These are phyloP conservation scores for Hydrolagus affinis DNA, from an alignment of 2,113 vertebrate genomes.

Conservation along the genomic window DNA sequence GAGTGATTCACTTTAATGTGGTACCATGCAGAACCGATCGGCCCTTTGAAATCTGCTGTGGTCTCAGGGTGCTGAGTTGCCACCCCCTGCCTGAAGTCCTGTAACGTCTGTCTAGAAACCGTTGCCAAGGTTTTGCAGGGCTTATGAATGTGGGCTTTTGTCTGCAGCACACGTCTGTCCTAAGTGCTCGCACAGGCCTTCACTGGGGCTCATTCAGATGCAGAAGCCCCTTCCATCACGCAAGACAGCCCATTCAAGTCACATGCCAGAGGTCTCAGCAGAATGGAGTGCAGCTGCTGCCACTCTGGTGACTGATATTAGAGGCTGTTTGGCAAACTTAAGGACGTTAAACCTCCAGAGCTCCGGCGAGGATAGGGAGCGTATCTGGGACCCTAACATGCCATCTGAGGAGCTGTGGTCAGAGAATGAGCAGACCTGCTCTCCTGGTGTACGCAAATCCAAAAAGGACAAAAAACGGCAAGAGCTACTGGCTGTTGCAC, in stretches of 20 bases:
- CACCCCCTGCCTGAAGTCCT: constrained; percentile 35
- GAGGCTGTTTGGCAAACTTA: constrained; percentile 57
- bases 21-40: constrained; percentile 50
- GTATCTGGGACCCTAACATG: constrained; percentile 59
- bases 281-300: constrained; percentile 66
- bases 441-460: constrained; percentile 62
- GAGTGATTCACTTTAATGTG: constrained; percentile 34
- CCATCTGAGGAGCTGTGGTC: constrained; percentile 60
- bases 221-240: constrained; percentile 62
- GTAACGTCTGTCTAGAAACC: constrained; percentile 43
- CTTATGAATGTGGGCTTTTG: constrained; percentile 75
- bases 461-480: constrained; percentile 75
- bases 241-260: constrained; percentile 62
- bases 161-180: constrained; percentile 72
- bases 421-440: constrained; percentile 58
- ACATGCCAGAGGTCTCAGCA: constrained; percentile 67
- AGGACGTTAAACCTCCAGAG: constrained; percentile 46
- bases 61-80: constrained; percentile 45
- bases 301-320: constrained; percentile 62
- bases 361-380: constrained; percentile 56
- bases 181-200: constrained; percentile 61
- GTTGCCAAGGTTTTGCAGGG: constrained; percentile 35
- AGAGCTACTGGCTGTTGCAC: constrained; percentile 79
- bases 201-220: constrained; percentile 59
- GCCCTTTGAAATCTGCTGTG: constrained; percentile 53